Conservation (phyloP, 2,888 invertebrate genomes). For the Gari tellinella region DNA sequence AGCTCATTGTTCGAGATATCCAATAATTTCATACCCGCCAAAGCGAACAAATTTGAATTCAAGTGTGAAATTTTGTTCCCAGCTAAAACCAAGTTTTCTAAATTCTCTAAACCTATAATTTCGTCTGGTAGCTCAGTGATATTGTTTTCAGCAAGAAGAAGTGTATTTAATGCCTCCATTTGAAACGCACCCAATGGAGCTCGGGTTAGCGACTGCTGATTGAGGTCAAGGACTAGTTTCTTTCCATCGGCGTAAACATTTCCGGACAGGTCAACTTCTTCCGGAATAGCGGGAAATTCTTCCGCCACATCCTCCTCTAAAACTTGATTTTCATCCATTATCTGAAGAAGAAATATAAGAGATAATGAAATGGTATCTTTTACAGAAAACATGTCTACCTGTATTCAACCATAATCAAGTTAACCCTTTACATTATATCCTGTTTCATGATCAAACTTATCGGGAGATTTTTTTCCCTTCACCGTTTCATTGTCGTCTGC, state of each 20-base stretch:
- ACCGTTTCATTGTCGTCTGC: no score
- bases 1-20: conserved; percentile 79
- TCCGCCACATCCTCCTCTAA: conserved; percentile 37
- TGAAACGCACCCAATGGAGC: conserved; percentile 70
- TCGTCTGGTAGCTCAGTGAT: conserved; percentile 75
- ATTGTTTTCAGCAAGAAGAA: conserved; percentile 75
- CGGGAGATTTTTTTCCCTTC: no score
- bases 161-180: conserved; percentile 65
- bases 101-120: conserved; percentile 65
- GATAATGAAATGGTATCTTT: no score
- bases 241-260: conserved; percentile 65
- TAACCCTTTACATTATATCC: no score
- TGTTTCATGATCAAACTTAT: no score
- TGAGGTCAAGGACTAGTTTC: conserved; percentile 67
- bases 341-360: conserved; percentile 29
- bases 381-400: no score
- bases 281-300: conserved; percentile 38
- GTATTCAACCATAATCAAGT: no score
- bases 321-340: conserved; percentile 31
- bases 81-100: conserved; percentile 72
- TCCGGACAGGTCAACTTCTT: conserved; percentile 61
- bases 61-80: conserved; percentile 72
- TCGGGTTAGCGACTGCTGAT: conserved; percentile 52
- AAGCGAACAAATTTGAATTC: conserved; percentile 64
- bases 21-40: conserved; percentile 70